Evolutionary conservation across 2,113 vertebrate species (phyloP).

Genomic region (Barnardius zonarius): DNA sequence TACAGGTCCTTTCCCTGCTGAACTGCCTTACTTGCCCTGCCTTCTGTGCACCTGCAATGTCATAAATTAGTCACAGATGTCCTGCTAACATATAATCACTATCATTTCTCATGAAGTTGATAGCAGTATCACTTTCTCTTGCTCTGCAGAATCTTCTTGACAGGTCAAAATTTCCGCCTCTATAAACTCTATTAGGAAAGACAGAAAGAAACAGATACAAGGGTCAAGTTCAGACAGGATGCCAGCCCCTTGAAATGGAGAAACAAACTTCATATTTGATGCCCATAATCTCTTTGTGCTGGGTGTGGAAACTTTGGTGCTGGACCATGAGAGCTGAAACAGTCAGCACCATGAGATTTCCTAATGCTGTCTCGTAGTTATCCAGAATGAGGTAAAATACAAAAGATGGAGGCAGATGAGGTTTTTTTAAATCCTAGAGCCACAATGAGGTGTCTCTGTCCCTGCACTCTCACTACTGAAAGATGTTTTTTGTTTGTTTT

Average conservation of each 20-base stretch:
- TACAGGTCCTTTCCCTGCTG: background rate
- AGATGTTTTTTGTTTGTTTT: background rate
- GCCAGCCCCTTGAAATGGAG: background rate
- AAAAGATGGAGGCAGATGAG: background rate
- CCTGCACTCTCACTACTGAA: background rate
- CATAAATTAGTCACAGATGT: constrained; percentile 36
- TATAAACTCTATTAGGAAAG: background rate
- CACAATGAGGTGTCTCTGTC: background rate
- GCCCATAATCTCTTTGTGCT: background rate
- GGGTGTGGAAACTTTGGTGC: background rate
- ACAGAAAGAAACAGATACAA: background rate
- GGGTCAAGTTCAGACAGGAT: background rate
- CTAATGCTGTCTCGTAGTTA: background rate
- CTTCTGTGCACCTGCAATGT: constrained; percentile 1
- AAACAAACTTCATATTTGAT: background rate
- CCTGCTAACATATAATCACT: background rate
- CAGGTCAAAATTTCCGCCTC: background rate
- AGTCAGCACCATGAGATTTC: background rate
- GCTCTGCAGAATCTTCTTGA: background rate
- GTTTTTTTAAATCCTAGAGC: background rate
- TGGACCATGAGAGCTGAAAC: background rate
- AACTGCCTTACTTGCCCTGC: background rate
- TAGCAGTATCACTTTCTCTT: background rate
- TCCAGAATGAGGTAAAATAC: background rate
- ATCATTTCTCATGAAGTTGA: constrained; percentile 13